phyloP scores from a whole-genome alignment of 2,797 vertebrate species.

The Crotalus adamanteus region DNA sequence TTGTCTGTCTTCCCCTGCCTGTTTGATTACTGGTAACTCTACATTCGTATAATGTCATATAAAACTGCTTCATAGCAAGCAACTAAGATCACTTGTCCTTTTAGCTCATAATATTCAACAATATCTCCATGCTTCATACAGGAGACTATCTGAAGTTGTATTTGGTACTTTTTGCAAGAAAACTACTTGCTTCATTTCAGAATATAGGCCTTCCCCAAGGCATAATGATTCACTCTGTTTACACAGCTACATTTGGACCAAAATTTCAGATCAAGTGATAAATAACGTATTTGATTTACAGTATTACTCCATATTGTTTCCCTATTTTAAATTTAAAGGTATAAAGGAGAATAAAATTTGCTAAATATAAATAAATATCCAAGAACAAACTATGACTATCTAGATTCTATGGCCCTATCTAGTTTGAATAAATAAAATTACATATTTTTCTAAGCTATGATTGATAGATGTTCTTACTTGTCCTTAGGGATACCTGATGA shows the following conservation, averaged over 20 bases:
- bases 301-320: not conserved
- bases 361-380: not conserved
- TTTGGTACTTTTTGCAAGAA: not conserved
- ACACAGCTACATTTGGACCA: not conserved
- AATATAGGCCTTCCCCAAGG: not conserved
- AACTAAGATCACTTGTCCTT: not conserved
- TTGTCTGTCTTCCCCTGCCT: not conserved
- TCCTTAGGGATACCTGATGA: not conserved
- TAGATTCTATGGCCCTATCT: not conserved
- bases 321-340: not conserved
- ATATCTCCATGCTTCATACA: not conserved
- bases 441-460: not conserved
- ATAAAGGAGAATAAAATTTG: not conserved
- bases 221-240: not conserved
- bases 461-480: not conserved
- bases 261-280: not conserved
- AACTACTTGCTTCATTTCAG: not conserved
- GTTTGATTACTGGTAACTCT: not conserved
- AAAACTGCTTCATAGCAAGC: not conserved
- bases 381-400: not conserved
- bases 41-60: not conserved
- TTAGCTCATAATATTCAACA: not conserved
- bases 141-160: not conserved
- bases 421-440: not conserved
- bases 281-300: not conserved